phyloP scores from a whole-genome alignment of 1,140 invertebrate species.

The Drosophila ogumai region DNA sequence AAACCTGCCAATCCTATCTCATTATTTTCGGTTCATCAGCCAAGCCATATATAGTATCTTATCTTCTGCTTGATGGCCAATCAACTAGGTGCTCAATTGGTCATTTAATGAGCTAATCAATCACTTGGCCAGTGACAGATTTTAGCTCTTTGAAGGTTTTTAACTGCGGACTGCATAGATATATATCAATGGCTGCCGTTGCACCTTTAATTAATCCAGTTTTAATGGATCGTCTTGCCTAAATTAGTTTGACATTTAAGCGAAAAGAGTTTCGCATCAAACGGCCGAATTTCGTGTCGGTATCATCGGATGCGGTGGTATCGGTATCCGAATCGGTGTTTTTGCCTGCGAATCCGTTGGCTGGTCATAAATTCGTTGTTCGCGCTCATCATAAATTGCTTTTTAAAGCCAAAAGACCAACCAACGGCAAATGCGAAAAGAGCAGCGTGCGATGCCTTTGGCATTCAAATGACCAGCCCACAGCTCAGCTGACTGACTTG shows the following conservation, averaged over 20 bases:
- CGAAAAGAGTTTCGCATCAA: conserved; percentile 55
- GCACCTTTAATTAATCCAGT: conserved; percentile 78
- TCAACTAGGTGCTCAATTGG: conserved; percentile 29
- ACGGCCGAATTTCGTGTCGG: conserved; percentile 36
- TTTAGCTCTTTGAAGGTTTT: conserved; percentile 15
- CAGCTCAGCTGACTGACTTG: conserved; percentile 25
- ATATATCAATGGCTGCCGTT: conserved; percentile 51
- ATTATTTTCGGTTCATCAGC: conserved; percentile 6
- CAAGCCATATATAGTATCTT: background rate
- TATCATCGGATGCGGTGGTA: conserved; percentile 36
- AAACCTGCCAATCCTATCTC: background rate
- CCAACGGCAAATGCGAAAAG: conserved; percentile 66
- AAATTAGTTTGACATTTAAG: conserved; percentile 83
- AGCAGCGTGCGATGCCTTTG: conserved; percentile 73
- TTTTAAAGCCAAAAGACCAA: conserved; percentile 58
- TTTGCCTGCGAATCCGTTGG: conserved; percentile 21
- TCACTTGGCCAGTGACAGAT: conserved; percentile 29
- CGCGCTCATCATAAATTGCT: conserved; percentile 76
- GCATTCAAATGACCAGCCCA: conserved; percentile 76
- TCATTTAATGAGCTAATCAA: conserved; percentile 34
- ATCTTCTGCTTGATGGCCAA: conserved; percentile 13
- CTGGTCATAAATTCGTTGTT: conserved; percentile 70
- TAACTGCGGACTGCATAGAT: conserved; percentile 1
- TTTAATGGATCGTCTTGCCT: conserved; percentile 75
- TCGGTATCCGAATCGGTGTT: conserved; percentile 25